Evolutionary conservation across 2,113 vertebrate genomes (phyloP).

Genomic region (Phocoena phocoena): DNA sequence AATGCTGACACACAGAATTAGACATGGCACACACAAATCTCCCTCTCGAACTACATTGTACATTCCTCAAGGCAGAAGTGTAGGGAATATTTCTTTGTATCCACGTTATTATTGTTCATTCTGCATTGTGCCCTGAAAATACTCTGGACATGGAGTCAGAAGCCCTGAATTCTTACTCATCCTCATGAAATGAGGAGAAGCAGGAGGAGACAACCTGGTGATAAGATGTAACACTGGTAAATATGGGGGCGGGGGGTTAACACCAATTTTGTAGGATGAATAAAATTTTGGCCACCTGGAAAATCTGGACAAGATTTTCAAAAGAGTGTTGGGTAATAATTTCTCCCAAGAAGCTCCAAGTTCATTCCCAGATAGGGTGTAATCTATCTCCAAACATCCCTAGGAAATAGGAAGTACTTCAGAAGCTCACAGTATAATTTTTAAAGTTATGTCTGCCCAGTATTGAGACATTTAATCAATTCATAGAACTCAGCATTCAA

Average conservation of each 20-base stretch:
- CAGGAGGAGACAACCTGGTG: not conserved
- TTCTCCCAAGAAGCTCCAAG: not conserved
- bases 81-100: not conserved
- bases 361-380: conserved; percentile 6
- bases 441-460: not conserved
- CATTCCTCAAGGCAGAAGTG: not conserved
- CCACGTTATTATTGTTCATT: accelerated
- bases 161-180: not conserved
- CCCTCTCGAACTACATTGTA: not conserved
- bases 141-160: not conserved
- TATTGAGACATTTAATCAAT: not conserved
- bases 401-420: not conserved
- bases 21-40: not conserved
- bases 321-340: not conserved
- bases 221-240: not conserved
- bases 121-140: not conserved
- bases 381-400: conserved; percentile 53
- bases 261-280: not conserved
- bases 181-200: not conserved
- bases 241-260: not conserved
- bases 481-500: not conserved
- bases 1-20: not conserved
- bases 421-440: not conserved
- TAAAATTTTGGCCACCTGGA: not conserved
- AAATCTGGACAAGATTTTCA: conserved; percentile 33